A percentile compares a stretch with the other conserved stretches of the same genome.
phyloP scores from a whole-genome alignment of 2,797 vertebrate genomes.

The Acipenser ruthenus region DNA sequence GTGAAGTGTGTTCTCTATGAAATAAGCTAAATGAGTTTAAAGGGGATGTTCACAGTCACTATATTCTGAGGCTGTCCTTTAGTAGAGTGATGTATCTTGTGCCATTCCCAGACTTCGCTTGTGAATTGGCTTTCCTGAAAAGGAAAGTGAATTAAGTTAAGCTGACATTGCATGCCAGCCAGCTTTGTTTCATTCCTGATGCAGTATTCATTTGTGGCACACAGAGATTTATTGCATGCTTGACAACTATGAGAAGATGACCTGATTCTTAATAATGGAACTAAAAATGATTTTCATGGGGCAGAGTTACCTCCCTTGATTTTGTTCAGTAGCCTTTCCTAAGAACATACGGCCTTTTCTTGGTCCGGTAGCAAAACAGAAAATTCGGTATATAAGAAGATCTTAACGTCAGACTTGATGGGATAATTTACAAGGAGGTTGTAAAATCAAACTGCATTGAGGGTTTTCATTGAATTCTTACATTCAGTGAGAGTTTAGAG shows the following conservation, averaged over 20 bases:
- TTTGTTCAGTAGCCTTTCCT: constrained; percentile 40
- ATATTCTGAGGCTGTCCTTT: constrained; percentile 20
- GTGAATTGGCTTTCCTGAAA: constrained; percentile 74
- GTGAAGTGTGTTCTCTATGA: constrained; percentile 16
- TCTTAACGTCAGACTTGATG: too few species aligned
- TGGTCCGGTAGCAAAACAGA: too few species aligned
- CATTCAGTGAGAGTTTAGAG: too few species aligned
- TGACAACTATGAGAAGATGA: constrained; percentile 86
- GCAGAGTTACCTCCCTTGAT: constrained; percentile 60
- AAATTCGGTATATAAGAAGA: too few species aligned
- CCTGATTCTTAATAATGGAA: constrained; percentile 76
- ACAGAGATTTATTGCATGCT: constrained; percentile 85
- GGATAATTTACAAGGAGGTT: too few species aligned
- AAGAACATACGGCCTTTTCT: constrained; percentile 35
- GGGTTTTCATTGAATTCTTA: too few species aligned
- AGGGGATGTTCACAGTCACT: constrained; percentile 12
- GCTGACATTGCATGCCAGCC: constrained; percentile 81
- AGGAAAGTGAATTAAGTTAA: constrained; percentile 76
- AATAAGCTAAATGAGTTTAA: constrained; percentile 20
- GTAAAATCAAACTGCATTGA: too few species aligned
- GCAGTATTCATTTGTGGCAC: constrained; percentile 76
- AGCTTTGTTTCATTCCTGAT: constrained; percentile 80
- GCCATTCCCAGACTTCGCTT: constrained; percentile 64
- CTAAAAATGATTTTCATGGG: constrained; percentile 73
- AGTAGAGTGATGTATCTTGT: constrained; percentile 35